Percentiles rank a stretch among this genome's conserved stretches.
Evolutionary conservation across 2,888 invertebrate species (phyloP).

Genomic region (Apamea crenata): DNA sequence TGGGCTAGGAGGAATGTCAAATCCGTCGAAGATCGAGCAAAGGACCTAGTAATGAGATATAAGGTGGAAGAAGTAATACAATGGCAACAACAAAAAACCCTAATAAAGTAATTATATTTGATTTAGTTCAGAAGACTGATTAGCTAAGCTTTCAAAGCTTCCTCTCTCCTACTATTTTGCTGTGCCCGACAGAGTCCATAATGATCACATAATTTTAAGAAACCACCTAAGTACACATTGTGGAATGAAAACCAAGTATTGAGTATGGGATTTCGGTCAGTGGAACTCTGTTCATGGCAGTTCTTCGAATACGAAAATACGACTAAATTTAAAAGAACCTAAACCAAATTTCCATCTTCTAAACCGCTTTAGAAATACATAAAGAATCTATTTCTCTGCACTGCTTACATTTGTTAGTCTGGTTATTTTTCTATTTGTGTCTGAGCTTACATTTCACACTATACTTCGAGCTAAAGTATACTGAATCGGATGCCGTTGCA

Average conservation of each 20-base stretch:
- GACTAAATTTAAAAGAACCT: background rate
- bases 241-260: background rate
- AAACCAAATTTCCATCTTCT: too few relatives aligned
- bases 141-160: background rate
- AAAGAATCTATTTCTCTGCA: background rate
- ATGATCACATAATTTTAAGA: background rate
- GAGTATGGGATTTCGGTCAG: background rate
- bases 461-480: constrained; percentile 40
- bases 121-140: background rate
- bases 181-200: background rate
- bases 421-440: constrained; percentile 19
- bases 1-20: too few relatives aligned
- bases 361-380: background rate
- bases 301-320: background rate
- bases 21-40: background rate
- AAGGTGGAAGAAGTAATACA: background rate
- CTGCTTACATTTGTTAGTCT: background rate
- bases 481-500: constrained; percentile 61
- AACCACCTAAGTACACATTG: background rate
- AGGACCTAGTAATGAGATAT: background rate
- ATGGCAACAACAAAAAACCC: background rate
- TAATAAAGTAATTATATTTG: too few relatives aligned
- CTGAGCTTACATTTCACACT: constrained; percentile 22
- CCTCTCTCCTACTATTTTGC: background rate
- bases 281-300: background rate